These are phyloP conservation scores for Thereva unica DNA, from an alignment of 2,888 invertebrate species.

Conservation along the genomic window DNA sequence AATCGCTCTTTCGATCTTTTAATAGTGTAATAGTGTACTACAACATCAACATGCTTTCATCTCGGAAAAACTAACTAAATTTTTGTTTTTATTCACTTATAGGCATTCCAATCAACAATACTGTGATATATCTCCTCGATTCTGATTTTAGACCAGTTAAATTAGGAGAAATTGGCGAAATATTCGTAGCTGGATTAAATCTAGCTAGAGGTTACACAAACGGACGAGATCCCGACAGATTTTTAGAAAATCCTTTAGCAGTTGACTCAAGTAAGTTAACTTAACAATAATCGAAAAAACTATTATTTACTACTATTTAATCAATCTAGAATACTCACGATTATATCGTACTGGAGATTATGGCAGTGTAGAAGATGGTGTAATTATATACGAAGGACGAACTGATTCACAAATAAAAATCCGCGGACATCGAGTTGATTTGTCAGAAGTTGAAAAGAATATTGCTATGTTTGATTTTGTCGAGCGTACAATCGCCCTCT, in stretches of 20 bases:
- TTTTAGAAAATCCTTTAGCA: slow-evolving; percentile 75
- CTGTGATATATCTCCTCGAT: slow-evolving; percentile 78
- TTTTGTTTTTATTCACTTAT: slow-evolving; percentile 39
- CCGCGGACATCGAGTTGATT: slow-evolving; percentile 82
- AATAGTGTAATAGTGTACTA: too few species aligned
- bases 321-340: slow-evolving; percentile 65
- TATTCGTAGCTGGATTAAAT: slow-evolving; percentile 80
- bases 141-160: slow-evolving; percentile 72
- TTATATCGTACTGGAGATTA: slow-evolving; percentile 86
- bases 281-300: too few species aligned
- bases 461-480: slow-evolving; percentile 67
- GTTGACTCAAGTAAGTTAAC: slow-evolving; percentile 62
- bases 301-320: too few species aligned
- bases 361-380: slow-evolving; percentile 71
- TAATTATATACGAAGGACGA: slow-evolving; percentile 77
- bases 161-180: slow-evolving; percentile 76
- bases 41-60: neutral
- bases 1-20: too few species aligned
- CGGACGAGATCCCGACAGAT: slow-evolving; percentile 72
- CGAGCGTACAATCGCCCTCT: slow-evolving; percentile 77
- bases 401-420: slow-evolving; percentile 86
- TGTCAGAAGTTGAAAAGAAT: slow-evolving; percentile 80
- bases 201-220: slow-evolving; percentile 81
- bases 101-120: slow-evolving; percentile 80
- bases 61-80: neutral